phyloP scores from a whole-genome alignment of 2,113 vertebrate species.

The Brienomyrus longianalis region DNA sequence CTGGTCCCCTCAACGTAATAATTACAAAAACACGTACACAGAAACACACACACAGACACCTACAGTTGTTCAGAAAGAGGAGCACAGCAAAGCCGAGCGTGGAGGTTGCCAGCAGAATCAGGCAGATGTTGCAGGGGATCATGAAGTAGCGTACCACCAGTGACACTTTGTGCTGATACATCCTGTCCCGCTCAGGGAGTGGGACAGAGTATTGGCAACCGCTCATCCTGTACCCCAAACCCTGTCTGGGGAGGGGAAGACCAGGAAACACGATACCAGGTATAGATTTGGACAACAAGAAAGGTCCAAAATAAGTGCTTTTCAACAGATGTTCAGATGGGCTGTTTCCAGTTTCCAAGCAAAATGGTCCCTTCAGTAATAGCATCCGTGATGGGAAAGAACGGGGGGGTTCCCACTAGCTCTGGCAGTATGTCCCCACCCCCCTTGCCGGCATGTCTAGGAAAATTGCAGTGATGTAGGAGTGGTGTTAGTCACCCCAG shows the following conservation, averaged over 20 bases:
- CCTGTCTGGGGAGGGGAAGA: conserved; percentile 39
- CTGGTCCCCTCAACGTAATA: background rate
- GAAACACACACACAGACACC: conserved; percentile 46
- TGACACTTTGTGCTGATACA: conserved; percentile 87
- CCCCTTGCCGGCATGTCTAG: conserved; percentile 46
- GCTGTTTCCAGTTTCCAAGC: conserved; percentile 50
- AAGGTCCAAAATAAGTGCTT: conserved; percentile 41
- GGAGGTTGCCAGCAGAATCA: conserved; percentile 88
- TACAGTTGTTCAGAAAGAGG: conserved; percentile 97
- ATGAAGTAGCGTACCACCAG: conserved; percentile 92
- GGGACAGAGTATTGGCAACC: conserved; percentile 73
- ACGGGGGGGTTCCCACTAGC: conserved; percentile 23
- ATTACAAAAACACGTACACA: background rate
- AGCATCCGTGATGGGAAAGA: conserved; percentile 44
- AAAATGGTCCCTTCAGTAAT: conserved; percentile 55
- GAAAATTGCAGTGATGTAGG: conserved; percentile 23
- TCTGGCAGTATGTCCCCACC: conserved; percentile 44
- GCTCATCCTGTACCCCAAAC: conserved; percentile 75
- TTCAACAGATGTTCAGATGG: conserved; percentile 39
- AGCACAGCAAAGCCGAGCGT: conserved; percentile 86
- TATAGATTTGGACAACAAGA: conserved; percentile 11
- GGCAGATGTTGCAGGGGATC: conserved; percentile 95
- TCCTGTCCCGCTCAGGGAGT: conserved; percentile 67
- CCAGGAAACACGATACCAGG: conserved; percentile 21
- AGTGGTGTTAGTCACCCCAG: conserved; percentile 22